A percentile compares a stretch with the other conserved stretches of the same genome.
Evolutionary conservation across 2,888 invertebrate species (phyloP).

Genomic region (Trilocha varians): DNA sequence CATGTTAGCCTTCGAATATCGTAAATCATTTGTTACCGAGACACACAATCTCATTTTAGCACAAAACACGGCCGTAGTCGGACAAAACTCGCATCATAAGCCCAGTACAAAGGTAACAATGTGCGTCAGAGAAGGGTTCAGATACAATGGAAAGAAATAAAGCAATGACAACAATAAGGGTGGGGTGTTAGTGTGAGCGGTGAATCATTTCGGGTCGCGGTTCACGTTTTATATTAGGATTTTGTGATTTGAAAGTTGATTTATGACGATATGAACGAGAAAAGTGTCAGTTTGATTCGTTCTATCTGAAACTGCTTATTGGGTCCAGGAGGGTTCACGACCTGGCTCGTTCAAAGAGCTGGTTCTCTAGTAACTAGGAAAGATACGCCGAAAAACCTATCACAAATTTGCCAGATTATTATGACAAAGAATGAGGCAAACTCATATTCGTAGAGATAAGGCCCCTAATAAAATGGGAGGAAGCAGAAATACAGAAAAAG

Average conservation of each 20-base stretch:
- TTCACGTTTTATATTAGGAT: neutral
- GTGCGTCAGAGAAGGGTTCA: constrained; percentile 40
- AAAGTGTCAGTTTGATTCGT: too few relatives aligned
- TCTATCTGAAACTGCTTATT: too few relatives aligned
- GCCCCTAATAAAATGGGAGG: too few relatives aligned
- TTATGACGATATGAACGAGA: too few relatives aligned
- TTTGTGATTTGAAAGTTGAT: neutral
- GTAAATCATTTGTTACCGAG: neutral
- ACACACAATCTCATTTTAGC: neutral
- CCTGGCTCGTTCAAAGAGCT: too few relatives aligned
- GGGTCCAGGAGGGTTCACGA: too few relatives aligned
- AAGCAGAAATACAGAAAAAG: too few relatives aligned
- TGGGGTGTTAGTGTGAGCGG: neutral
- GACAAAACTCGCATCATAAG: constrained; percentile 44
- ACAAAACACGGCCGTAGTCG: constrained; percentile 4
- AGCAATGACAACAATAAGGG: constrained; percentile 14
- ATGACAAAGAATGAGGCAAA: too few relatives aligned
- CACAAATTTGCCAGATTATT: too few relatives aligned
- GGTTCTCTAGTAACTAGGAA: too few relatives aligned
- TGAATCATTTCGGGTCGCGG: neutral
- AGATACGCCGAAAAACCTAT: too few relatives aligned
- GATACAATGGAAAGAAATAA: constrained; percentile 45
- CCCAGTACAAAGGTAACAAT: constrained; percentile 44
- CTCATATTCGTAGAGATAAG: too few relatives aligned
- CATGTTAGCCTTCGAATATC: neutral